Evolutionary conservation across 2,113 vertebrate species (phyloP), one percentile per base, ranked within the genome.

Genomic region (Riparia riparia): DNA sequence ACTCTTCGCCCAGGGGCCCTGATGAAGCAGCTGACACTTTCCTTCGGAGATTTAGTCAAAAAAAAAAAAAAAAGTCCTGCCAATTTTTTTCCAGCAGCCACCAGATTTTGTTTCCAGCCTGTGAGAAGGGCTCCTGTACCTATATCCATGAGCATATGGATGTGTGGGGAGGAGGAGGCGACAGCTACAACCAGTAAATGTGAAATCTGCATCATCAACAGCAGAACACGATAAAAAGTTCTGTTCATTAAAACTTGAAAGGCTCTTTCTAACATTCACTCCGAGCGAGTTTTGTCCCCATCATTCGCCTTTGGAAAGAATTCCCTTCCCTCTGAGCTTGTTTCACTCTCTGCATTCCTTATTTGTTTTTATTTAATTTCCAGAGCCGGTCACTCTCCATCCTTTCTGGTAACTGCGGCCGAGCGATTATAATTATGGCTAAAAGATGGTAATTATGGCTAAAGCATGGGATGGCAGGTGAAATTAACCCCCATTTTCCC

Each of bases 341-440:
- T 53, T 37, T 37, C n/a, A 13, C 8, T 21, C 2, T 29, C 31
- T 53, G 11, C 21, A 9, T 45, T 18, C 19, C 42, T 60, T 17
- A 21, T 19, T 50, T 60, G 12, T 5, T 72, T 56, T 56, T 25
- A 20, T 42, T 79, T 82, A 1, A 9, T 74, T 85, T 82, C 32
- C 26, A 6, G 41, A 57, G 12, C 18, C 31, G 5, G 34, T 5
- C 16, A 2, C 29, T 28, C 31, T 45, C 45, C 20, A 12, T 14
- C 12, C 37, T 64, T 17, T 61, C 37, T 32, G 39, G 12, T 7
- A 68, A 20, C 9, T 53, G 2, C 1, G 26, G 15, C 5, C 16
- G 17, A 18, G 45, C 1, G 1, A 3, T 5, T 22, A 10, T 29
- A 45, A 26, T 16, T 10, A 4, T 1, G n/a, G 32, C 17, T 7